Evolutionary conservation across 2,113 vertebrate genomes (phyloP), one percentile per base, ranked within the genome.

Genomic region (Vulpes ferrilata): DNA sequence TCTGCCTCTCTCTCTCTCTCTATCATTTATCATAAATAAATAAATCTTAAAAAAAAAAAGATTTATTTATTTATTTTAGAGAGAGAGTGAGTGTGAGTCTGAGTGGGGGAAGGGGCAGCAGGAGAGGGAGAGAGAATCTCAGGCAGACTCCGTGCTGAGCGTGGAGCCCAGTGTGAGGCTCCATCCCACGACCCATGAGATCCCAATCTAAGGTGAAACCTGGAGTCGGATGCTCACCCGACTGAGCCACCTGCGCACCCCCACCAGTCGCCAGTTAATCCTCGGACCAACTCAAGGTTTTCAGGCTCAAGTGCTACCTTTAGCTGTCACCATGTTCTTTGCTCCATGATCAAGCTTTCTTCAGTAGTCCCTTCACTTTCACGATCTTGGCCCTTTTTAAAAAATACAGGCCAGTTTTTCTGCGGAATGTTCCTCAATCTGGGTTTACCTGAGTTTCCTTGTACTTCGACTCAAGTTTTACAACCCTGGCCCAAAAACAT

Each of bases 401-500:
- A 67, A 73, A 85, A 48, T n/a, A 71, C 16, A 35, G 51, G 10
- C 35, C 32, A 53, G 59, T 53, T 38, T 35, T 90, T 90, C 48
- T 86, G 22, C 22, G n/a, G 62, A 96, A 55, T 22, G 11, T 90
- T 71, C 30, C 43, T 80, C 25, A 30, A 0, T 65, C 69, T 51
- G 81, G 65, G 23, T 73, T 87, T 86, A 30, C 86, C 81, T 60
- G 88, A 62, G n/a, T 80, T 78, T 96, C 57, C 65, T 73, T 30
- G n/a, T 35, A 9, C 35, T 64, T 81, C 15, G 22, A 80, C 35
- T 10, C 80, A 80, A 32, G 51, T 86, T 94, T 22, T 62, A 35
- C 20, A 64, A 23, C 57, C 69, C 62, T 51, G 55, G 9, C 64
- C 65, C 65, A 86, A 30, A 27, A 64, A 48, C 11, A 64, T 71